These are phyloP conservation scores for Dendrophyllia cribrosa DNA, from an alignment of 64 coral and sea anemone genomes.

Conservation along the genomic window DNA sequence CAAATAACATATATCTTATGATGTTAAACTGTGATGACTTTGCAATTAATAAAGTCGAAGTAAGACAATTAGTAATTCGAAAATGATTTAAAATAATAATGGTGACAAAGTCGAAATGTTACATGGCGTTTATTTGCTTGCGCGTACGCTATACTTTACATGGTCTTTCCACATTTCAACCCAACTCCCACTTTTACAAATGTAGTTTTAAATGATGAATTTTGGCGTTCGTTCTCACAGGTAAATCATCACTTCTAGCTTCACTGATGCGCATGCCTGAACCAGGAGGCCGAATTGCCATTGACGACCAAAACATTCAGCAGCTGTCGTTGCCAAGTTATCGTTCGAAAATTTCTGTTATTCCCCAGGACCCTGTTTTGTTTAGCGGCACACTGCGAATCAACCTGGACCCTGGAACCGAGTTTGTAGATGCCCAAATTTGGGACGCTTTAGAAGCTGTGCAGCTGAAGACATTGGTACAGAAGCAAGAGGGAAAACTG, in stretches of 20 bases:
- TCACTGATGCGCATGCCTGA: constrained; percentile 77
- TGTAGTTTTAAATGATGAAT: no score
- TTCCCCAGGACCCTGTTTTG: constrained; percentile 43
- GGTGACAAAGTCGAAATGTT: no score
- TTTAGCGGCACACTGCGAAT: constrained; percentile 34
- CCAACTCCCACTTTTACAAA: no score
- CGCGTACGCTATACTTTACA: no score
- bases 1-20: no score
- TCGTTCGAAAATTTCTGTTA: constrained; percentile 56
- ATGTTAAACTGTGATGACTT: no score
- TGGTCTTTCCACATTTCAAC: no score
- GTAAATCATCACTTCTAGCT: constrained; percentile 55
- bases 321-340: constrained; percentile 34
- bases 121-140: no score
- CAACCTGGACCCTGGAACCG: constrained; percentile 54
- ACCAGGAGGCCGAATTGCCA: constrained; percentile 40
- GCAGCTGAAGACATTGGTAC: constrained; percentile 31
- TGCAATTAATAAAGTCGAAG: no score
- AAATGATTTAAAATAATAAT: no score
- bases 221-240: background rate
- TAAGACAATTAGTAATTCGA: no score
- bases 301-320: constrained; percentile 55
- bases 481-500: constrained; percentile 36
- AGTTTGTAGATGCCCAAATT: constrained; percentile 42
- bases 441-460: constrained; percentile 61